phyloP scores from a whole-genome alignment of 2,888 invertebrate species.

The Ichneumoninae sp. region DNA sequence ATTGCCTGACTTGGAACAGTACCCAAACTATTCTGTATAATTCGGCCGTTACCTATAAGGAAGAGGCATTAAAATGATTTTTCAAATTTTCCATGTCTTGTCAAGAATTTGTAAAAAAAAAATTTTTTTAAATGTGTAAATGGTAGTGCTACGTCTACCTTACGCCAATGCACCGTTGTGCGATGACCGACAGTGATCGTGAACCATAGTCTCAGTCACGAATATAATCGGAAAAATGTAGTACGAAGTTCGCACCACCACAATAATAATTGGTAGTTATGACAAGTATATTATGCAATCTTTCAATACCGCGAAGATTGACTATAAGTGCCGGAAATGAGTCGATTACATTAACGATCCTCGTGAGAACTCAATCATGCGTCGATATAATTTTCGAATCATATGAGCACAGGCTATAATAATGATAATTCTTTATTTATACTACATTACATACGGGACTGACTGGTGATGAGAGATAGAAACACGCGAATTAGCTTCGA shows the following conservation, averaged over 20 bases:
- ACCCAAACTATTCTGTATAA: too few species aligned
- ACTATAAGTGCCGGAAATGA: constrained; percentile 43
- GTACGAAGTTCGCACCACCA: constrained; percentile 55
- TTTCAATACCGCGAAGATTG: constrained; percentile 5
- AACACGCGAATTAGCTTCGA: too few species aligned
- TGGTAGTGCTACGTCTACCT: too few species aligned
- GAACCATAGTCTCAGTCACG: constrained; percentile 38
- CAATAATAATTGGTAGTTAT: constrained; percentile 56
- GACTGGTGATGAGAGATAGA: too few species aligned
- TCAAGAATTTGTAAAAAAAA: too few species aligned
- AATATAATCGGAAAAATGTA: constrained; percentile 51
- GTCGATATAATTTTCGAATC: neutral
- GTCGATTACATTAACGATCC: neutral
- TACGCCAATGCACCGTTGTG: neutral
- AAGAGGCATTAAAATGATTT: neutral
- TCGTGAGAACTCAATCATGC: neutral
- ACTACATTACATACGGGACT: neutral
- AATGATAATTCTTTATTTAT: neutral
- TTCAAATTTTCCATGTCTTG: too few species aligned
- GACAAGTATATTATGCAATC: constrained; percentile 42
- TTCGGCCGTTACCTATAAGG: too few species aligned
- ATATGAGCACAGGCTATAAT: neutral
- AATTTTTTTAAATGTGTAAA: too few species aligned
- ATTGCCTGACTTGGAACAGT: too few species aligned
- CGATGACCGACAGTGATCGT: constrained; percentile 49